Evolutionary conservation across 2,888 invertebrate species (phyloP).

Genomic region (Subacronicta megacephala): DNA sequence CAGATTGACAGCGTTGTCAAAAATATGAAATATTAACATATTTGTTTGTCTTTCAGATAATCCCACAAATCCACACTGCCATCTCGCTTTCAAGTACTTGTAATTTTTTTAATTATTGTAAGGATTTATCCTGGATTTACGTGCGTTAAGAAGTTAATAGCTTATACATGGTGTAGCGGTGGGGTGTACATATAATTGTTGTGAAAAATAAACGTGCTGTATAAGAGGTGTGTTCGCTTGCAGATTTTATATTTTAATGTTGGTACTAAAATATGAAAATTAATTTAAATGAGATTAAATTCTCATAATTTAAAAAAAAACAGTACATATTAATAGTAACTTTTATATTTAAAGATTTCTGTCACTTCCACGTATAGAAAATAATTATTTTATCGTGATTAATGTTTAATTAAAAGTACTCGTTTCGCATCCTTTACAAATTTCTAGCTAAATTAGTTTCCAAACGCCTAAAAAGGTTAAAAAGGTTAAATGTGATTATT

Average conservation of each 20-base stretch:
- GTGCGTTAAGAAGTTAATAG: constrained; percentile 50
- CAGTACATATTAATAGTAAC: neutral
- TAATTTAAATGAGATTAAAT: too few species aligned
- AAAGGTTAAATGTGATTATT: too few species aligned
- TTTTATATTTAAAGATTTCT: too few species aligned
- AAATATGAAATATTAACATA: neutral
- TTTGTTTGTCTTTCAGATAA: constrained; percentile 73
- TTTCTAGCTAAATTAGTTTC: too few species aligned
- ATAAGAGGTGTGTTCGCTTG: constrained; percentile 34
- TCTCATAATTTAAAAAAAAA: neutral
- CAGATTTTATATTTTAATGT: neutral
- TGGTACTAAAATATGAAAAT: constrained; percentile 2
- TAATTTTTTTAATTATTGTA: constrained; percentile 73
- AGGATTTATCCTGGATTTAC: constrained; percentile 51
- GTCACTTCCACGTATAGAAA: neutral
- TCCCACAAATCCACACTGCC: constrained; percentile 83
- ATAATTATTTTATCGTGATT: constrained; percentile 1
- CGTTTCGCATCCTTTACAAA: too few species aligned
- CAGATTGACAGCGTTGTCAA: too few species aligned
- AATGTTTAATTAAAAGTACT: neutral
- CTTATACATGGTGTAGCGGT: constrained; percentile 64
- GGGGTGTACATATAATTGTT: constrained; percentile 66
- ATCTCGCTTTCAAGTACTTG: constrained; percentile 86
- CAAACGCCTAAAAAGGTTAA: too few species aligned
- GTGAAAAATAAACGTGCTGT: constrained; percentile 49